Evolutionary conservation across 1,140 invertebrate species (phyloP).

Genomic region (Neocloeon triangulifer): DNA sequence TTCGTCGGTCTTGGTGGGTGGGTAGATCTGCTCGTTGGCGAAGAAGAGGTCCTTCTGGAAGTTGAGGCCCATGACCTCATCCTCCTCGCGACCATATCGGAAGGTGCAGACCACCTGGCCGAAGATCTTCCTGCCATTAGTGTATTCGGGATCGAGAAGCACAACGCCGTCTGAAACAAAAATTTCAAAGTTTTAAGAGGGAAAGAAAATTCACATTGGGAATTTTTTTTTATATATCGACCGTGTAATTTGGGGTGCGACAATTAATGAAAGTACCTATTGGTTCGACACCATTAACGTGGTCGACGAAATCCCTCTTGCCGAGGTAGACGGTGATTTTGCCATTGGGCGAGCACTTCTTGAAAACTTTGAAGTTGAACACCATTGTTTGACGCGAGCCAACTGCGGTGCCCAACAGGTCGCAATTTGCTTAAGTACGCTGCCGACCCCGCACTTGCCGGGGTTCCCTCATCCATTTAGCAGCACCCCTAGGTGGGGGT

Average conservation of each 20-base stretch:
- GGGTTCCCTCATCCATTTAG: too few relatives aligned
- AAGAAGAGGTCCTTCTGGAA: slow-evolving; percentile 94
- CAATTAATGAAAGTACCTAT: slow-evolving; percentile 70
- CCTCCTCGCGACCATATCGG: slow-evolving; percentile 91
- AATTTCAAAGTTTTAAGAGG: too few relatives aligned
- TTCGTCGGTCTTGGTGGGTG: slow-evolving; percentile 30
- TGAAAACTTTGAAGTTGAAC: slow-evolving; percentile 79
- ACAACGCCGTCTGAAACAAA: slow-evolving; percentile 73
- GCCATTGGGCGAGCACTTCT: slow-evolving; percentile 84
- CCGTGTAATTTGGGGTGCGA: too few relatives aligned
- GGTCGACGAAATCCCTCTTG: slow-evolving; percentile 90
- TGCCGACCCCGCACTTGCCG: too few relatives aligned
- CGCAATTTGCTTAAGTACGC: too few relatives aligned
- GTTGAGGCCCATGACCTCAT: slow-evolving; percentile 93
- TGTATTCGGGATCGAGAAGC: slow-evolving; percentile 75
- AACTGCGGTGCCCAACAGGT: too few relatives aligned
- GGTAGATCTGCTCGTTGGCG: slow-evolving; percentile 68
- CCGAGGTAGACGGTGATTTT: slow-evolving; percentile 88
- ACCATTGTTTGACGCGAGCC: too few relatives aligned
- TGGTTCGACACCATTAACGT: slow-evolving; percentile 75
- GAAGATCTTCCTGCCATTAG: slow-evolving; percentile 66
- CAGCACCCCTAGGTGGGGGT: too few relatives aligned
- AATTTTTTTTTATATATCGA: too few relatives aligned
- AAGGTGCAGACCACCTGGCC: slow-evolving; percentile 91
- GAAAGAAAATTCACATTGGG: too few relatives aligned